Percentiles rank a stretch among this genome's conserved stretches.
Conservation (phyloP, 2,113 vertebrate genomes). For the Poicephalus gulielmi region DNA sequence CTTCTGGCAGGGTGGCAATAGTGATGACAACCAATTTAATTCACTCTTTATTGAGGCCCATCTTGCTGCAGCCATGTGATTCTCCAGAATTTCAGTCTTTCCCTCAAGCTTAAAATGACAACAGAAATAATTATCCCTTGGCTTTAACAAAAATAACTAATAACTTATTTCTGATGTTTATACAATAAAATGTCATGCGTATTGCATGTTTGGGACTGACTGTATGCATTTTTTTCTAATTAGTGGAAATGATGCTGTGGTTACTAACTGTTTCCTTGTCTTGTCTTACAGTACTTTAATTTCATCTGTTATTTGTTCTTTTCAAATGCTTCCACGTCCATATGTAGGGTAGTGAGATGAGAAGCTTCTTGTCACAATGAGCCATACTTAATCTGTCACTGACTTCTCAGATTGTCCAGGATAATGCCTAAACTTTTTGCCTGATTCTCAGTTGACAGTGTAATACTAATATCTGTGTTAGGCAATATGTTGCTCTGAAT, state of each 20-base stretch:
- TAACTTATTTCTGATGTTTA: conserved; percentile 29
- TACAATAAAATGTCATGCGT: not conserved
- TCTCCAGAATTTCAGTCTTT: conserved; percentile 3
- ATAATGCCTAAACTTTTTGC: not conserved
- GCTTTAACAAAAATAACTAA: conserved; percentile 10
- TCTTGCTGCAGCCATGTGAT: not conserved
- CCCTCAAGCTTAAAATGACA: conserved; percentile 23
- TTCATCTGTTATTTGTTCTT: not conserved
- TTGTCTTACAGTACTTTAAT: not conserved
- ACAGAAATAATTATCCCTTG: conserved; percentile 4
- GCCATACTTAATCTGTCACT: not conserved
- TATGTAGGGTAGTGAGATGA: not conserved
- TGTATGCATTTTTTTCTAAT: conserved; percentile 36
- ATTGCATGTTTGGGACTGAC: conserved; percentile 15
- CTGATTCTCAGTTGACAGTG: not conserved
- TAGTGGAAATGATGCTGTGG: not conserved
- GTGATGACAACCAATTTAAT: not conserved
- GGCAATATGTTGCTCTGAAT: not conserved
- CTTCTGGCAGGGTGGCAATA: not conserved
- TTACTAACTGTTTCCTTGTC: not conserved
- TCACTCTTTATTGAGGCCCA: not conserved
- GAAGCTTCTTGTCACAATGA: not conserved
- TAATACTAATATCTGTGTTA: not conserved
- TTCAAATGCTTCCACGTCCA: not conserved
- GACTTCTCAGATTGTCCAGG: not conserved